phyloP scores from a whole-genome alignment of 2,888 invertebrate genomes.

The Caenorhabditis sp. region DNA sequence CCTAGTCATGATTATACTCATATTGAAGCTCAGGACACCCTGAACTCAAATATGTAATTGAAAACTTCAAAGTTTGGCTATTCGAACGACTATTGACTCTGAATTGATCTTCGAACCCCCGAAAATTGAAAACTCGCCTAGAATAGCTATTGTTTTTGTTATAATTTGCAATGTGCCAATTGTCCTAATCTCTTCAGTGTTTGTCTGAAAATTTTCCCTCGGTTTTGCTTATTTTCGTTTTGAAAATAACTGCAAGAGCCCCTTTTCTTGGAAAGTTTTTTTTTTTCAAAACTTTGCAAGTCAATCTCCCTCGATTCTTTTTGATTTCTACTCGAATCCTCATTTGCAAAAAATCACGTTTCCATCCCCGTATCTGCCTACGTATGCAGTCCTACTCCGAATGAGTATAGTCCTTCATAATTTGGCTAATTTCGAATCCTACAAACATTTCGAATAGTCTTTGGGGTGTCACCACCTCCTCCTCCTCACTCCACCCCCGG shows the following conservation, averaged over 20 bases:
- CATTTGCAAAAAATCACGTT: constrained; percentile 22
- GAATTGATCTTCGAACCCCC: too few relatives aligned
- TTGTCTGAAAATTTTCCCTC: too few relatives aligned
- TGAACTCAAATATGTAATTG: too few relatives aligned
- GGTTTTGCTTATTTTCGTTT: background rate
- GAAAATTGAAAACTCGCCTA: too few relatives aligned
- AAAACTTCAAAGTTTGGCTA: too few relatives aligned
- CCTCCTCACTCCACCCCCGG: background rate
- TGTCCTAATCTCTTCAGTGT: too few relatives aligned
- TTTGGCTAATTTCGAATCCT: background rate
- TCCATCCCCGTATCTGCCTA: background rate
- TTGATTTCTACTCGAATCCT: background rate
- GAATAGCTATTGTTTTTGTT: too few relatives aligned
- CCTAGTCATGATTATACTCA: too few relatives aligned
- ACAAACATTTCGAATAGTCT: background rate
- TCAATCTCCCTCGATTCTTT: background rate
- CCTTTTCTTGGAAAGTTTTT: background rate
- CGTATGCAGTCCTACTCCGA: background rate
- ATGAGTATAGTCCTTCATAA: background rate
- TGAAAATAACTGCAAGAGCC: background rate
- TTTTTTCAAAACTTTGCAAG: background rate
- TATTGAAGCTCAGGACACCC: too few relatives aligned
- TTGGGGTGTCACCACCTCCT: background rate
- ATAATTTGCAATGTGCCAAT: too few relatives aligned
- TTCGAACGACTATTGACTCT: too few relatives aligned